Evolutionary conservation across 2,797 vertebrate genomes (phyloP).

Genomic region (Darevskia nairensis): DNA sequence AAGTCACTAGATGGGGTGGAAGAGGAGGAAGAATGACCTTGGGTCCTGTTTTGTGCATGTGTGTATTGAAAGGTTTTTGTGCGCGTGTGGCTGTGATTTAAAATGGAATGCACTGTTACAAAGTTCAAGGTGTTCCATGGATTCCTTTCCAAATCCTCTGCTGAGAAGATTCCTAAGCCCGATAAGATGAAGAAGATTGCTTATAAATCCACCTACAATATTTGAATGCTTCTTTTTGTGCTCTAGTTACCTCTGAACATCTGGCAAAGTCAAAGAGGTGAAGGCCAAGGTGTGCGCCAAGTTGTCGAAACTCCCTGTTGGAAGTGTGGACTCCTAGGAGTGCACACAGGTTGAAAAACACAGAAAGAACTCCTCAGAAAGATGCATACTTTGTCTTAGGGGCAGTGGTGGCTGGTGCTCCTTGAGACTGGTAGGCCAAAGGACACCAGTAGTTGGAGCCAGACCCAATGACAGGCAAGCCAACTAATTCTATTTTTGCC

Average conservation of each 20-base stretch:
- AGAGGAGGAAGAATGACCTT: neutral
- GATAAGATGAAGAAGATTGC: slow-evolving; percentile 50
- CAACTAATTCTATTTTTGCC: too few species aligned
- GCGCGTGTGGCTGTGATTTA: neutral
- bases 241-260: slow-evolving; percentile 20
- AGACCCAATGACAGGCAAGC: too few species aligned
- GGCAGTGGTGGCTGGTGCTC: too few species aligned
- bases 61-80: neutral
- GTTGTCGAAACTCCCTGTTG: too few species aligned
- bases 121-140: slow-evolving; percentile 31
- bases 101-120: neutral
- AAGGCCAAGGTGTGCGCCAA: neutral
- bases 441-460: too few species aligned
- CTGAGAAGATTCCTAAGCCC: slow-evolving; percentile 31
- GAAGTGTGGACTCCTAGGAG: too few species aligned
- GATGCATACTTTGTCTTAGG: neutral
- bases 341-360: neutral
- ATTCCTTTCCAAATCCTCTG: slow-evolving; percentile 44
- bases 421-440: neutral
- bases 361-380: too few species aligned
- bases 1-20: slow-evolving; percentile 37
- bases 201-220: slow-evolving; percentile 54
- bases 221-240: slow-evolving; percentile 60
- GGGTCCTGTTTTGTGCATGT: neutral
- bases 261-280: slow-evolving; percentile 60